Evolutionary conservation across 1,140 invertebrate species (phyloP).

Genomic region (Melanaphis sacchari): DNA sequence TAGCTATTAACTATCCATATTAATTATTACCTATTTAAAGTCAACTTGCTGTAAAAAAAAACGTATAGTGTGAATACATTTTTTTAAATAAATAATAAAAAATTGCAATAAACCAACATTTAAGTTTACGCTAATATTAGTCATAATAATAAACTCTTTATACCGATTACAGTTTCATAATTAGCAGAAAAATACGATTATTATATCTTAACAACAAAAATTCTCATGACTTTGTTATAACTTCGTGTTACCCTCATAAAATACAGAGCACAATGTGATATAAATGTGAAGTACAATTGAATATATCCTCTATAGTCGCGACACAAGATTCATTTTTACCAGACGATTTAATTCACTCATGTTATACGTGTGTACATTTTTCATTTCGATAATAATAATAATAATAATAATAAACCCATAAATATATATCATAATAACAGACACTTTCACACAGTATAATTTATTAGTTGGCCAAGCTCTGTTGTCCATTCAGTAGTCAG

Average conservation of each 20-base stretch:
- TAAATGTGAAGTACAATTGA: constrained; percentile 19
- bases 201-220: not conserved
- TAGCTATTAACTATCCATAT: constrained; percentile 20
- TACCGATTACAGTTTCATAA: not conserved
- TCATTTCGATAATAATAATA: constrained; percentile 32
- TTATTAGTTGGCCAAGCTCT: not conserved
- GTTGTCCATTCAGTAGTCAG: not conserved
- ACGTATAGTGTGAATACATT: not conserved
- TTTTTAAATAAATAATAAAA: not conserved
- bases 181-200: not conserved
- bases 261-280: not conserved
- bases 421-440: constrained; percentile 22
- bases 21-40: not conserved
- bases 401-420: not conserved
- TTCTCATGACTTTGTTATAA: constrained; percentile 25
- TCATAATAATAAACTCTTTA: not conserved
- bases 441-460: not conserved
- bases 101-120: not conserved
- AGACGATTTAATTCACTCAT: not conserved
- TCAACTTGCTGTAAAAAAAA: not conserved
- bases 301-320: not conserved
- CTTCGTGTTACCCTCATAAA: not conserved
- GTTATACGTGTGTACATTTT: not conserved
- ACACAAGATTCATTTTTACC: not conserved
- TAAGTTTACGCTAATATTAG: not conserved